Evolutionary conservation across 2,797 vertebrate species (phyloP).

Genomic region (Mustela erminea): DNA sequence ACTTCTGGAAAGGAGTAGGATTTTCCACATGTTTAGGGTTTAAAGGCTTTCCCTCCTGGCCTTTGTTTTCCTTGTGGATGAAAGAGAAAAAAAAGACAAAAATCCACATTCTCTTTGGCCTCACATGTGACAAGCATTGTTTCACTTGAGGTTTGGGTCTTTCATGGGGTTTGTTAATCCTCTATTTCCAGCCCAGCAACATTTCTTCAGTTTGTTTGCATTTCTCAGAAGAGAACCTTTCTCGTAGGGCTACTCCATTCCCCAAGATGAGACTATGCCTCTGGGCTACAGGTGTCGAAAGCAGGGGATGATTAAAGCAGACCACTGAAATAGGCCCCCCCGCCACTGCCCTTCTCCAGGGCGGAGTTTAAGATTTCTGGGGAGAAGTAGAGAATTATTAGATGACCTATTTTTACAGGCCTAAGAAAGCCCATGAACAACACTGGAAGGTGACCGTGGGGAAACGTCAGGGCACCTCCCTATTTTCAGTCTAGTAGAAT

Average conservation of each 20-base stretch:
- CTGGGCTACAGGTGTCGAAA: not conserved
- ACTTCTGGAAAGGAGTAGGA: not conserved
- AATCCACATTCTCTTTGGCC: not conserved
- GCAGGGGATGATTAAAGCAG: not conserved
- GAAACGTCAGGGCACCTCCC: not conserved
- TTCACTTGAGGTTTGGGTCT: not conserved
- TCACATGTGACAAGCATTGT: accelerated
- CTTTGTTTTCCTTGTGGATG: not conserved
- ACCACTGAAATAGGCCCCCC: not conserved
- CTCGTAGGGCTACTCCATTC: not conserved
- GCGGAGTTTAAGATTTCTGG: not conserved
- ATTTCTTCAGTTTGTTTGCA: not conserved
- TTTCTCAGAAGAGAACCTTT: not conserved
- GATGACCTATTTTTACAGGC: not conserved
- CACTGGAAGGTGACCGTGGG: not conserved
- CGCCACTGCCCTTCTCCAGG: not conserved
- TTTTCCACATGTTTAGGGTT: not conserved
- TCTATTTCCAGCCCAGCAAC: not conserved
- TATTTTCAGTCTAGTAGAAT: not conserved
- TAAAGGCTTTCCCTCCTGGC: not conserved
- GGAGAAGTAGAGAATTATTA: not conserved
- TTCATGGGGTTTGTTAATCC: not conserved
- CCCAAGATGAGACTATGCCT: not conserved
- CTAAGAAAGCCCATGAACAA: not conserved
- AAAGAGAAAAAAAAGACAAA: not conserved